Evolutionary conservation across 2,888 invertebrate species (phyloP).

Genomic region (Oscheius sp.): DNA sequence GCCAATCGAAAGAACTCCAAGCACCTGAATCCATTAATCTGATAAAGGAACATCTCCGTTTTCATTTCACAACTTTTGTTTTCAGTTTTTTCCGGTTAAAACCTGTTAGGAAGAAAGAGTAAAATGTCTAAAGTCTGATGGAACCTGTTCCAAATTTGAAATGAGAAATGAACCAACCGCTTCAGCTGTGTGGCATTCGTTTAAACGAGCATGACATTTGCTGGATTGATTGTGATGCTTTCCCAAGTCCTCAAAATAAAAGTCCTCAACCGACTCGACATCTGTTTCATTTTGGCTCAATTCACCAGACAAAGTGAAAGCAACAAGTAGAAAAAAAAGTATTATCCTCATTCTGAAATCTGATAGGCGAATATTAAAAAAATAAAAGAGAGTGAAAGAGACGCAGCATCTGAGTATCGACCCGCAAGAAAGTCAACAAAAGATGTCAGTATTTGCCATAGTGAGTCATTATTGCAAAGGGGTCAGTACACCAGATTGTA

Average conservation of each 20-base stretch:
- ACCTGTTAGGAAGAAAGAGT: too few species aligned
- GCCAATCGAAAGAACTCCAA: slow-evolving; percentile 5
- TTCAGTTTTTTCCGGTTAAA: neutral
- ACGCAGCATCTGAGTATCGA: neutral
- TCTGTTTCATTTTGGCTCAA: neutral
- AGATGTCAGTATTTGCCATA: neutral
- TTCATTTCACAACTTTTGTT: neutral
- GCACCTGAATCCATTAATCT: slow-evolving; percentile 1
- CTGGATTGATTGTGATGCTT: neutral
- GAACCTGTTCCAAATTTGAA: neutral
- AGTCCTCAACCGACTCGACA: neutral
- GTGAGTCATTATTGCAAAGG: neutral
- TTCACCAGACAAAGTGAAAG: neutral
- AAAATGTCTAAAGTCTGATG: too few species aligned
- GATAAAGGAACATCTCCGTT: neutral
- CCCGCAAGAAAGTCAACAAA: neutral
- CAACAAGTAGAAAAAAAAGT: neutral
- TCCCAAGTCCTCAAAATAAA: neutral
- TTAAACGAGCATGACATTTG: slow-evolving; percentile 1
- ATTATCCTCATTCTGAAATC: slow-evolving; percentile 3
- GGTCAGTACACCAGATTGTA: too few species aligned
- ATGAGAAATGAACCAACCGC: neutral
- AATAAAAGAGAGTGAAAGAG: neutral
- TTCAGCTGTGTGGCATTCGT: neutral
- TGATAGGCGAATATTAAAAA: neutral